phyloP scores from a whole-genome alignment of 2,888 invertebrate genomes.

The Volucella inflata region DNA sequence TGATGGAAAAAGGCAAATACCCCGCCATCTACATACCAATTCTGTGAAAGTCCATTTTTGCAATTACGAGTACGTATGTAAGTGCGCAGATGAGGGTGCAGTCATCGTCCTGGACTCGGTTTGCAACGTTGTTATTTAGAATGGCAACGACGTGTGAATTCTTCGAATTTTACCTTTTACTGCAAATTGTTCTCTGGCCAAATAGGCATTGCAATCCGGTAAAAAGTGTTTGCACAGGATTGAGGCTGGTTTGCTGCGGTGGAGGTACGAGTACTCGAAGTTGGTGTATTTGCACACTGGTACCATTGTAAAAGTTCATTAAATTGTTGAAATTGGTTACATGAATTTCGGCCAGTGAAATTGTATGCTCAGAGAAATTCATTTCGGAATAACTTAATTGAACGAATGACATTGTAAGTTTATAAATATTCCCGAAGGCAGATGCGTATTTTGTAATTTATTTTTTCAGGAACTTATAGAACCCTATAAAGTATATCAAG shows the following conservation, averaged over 20 bases:
- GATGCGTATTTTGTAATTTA: too few species aligned
- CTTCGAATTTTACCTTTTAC: conserved; percentile 7
- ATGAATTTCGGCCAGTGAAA: too few species aligned
- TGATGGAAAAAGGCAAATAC: conserved; percentile 3
- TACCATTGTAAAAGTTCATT: background rate
- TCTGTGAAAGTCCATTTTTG: background rate
- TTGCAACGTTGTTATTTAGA: conserved; percentile 8
- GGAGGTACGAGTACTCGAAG: too few species aligned
- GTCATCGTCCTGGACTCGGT: conserved; percentile 1
- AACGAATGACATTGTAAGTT: too few species aligned
- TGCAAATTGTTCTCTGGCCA: background rate
- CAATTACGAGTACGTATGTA: too few species aligned
- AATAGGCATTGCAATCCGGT: background rate
- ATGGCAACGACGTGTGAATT: conserved; percentile 31
- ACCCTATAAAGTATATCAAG: too few species aligned
- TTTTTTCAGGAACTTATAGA: too few species aligned
- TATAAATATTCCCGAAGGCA: too few species aligned
- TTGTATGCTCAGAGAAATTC: too few species aligned
- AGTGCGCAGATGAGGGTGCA: conserved; percentile 15
- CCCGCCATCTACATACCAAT: too few species aligned
- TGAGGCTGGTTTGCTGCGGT: background rate
- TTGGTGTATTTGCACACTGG: background rate
- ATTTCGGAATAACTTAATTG: too few species aligned
- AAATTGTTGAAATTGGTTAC: background rate
- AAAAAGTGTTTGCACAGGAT: conserved; percentile 2